Base-by-base conservation (phyloP, 2,113 vertebrate species). In the Lepus timidus region DNA sequence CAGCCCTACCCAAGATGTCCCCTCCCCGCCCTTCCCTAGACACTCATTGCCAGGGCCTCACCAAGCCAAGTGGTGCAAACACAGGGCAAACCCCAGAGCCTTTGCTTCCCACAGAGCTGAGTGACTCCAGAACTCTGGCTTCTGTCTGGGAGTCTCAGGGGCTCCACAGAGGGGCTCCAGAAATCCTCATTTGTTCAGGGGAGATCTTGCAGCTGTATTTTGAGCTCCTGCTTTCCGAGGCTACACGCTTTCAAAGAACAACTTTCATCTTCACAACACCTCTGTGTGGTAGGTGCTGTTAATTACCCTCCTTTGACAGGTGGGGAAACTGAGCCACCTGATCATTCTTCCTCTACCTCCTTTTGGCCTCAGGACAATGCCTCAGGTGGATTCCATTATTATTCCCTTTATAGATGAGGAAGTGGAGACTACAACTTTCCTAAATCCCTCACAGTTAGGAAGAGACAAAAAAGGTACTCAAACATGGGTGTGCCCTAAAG, bases 321-420 rank as follows among this genome's bases (percentile, higher is more conserved):
- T 49, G 16, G 62, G 55, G 82, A 90, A 85, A 95, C 49, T 73
- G 88, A 94, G 75, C 33, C 70, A 74, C 25, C 68, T 75, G n/a
- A 0, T 51, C 68, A 29, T 36, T 70, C 85, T 67, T 76, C 79
- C 4, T 31, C 65, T 67, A 16, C 44, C 67, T 64, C 12, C 25
- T n/a, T 27, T 36, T 70, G 0, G 25, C 27, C 85, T 74, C 68
- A 25, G 65, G 58, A 25, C 12, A n/a, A 19, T 1, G 1, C 4
- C 29, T 36, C 78, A n/a, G 9, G 76, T 44, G 9, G 33, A 9
- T 33, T 61, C 49, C 51, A 9, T 22, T 76, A 79, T 62, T 58
- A 76, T 27, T 62, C 74, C n/a, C 27, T 51, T 71, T 61, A 65
- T 0, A 90, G 64, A 65, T 1, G 14, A 51, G 44, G 36, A 76